These are phyloP conservation scores for Hydrotaea diabolus DNA, from an alignment of 2,888 invertebrate genomes.

Conservation along the genomic window DNA sequence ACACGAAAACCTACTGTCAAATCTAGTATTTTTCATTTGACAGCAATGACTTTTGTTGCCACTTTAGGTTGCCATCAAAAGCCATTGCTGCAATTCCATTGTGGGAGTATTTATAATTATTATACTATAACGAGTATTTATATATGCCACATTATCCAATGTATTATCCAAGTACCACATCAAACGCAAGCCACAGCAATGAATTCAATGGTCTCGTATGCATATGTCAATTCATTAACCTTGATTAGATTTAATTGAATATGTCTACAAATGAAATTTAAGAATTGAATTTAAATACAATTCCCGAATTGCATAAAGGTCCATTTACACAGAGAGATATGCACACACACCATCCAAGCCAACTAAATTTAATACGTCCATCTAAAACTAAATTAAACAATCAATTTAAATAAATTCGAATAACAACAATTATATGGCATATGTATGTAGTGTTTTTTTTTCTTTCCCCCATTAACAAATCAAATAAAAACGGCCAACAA, in stretches of 20 bases:
- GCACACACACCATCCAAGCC: not conserved
- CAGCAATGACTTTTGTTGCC: no score
- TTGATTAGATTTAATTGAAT: conserved; percentile 65
- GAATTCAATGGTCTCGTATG: not conserved
- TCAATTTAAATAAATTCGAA: conserved; percentile 55
- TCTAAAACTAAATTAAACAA: conserved; percentile 58
- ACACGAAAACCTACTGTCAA: no score
- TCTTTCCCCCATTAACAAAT: not conserved
- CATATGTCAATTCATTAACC: conserved; percentile 59
- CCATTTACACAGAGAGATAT: not conserved
- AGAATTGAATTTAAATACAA: conserved; percentile 60
- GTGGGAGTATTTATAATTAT: no score
- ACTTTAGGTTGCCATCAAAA: no score
- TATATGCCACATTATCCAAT: no score
- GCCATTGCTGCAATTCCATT: no score
- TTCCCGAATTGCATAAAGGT: conserved; percentile 31
- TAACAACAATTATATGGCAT: conserved; percentile 50
- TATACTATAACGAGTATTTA: no score
- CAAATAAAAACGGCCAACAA: not conserved
- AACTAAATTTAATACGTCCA: conserved; percentile 30
- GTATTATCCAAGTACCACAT: no score
- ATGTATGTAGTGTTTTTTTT: conserved; percentile 19
- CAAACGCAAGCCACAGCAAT: no score
- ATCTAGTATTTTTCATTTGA: no score
- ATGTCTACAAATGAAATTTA: conserved; percentile 61